Evolutionary conservation across 2,797 vertebrate species (phyloP).

Genomic region (Alfaro cultratus): DNA sequence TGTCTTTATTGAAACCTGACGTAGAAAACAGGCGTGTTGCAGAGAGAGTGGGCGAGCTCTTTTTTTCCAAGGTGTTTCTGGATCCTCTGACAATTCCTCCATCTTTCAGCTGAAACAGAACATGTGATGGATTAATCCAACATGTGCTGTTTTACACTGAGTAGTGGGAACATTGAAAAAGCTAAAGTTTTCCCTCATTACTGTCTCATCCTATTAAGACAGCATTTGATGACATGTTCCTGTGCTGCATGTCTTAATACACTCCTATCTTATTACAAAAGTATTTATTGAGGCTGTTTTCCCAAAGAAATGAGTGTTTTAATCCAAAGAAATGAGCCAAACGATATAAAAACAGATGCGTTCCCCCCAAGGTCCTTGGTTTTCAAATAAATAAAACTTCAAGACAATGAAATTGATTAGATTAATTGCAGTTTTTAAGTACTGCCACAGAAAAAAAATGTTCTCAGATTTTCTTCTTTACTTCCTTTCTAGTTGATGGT

Average conservation of each 20-base stretch:
- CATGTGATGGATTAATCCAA: slow-evolving; percentile 56
- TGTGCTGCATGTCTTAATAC: slow-evolving; percentile 41
- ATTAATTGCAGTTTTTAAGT: slow-evolving; percentile 35
- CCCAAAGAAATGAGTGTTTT: slow-evolving; percentile 26
- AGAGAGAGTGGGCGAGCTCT: slow-evolving; percentile 52
- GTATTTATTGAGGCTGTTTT: slow-evolving; percentile 38
- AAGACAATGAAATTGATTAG: slow-evolving; percentile 36
- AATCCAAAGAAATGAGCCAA: slow-evolving; percentile 43
- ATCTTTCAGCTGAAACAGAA: slow-evolving; percentile 34
- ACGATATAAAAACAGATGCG: slow-evolving; percentile 48
- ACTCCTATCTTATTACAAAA: slow-evolving; percentile 49
- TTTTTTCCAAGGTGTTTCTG: slow-evolving; percentile 63
- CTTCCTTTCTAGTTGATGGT: slow-evolving; percentile 38
- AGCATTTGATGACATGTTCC: slow-evolving; percentile 50
- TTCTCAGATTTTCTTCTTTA: slow-evolving; percentile 39
- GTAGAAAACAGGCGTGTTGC: slow-evolving; percentile 63
- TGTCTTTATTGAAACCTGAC: slow-evolving; percentile 57
- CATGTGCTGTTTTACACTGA: slow-evolving; percentile 52
- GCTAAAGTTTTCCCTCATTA: slow-evolving; percentile 15
- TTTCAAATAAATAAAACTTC: slow-evolving; percentile 33
- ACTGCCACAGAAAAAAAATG: slow-evolving; percentile 9
- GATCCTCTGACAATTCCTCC: slow-evolving; percentile 63
- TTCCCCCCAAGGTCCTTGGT: slow-evolving; percentile 27
- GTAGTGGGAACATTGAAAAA: slow-evolving; percentile 44
- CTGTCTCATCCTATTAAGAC: slow-evolving; percentile 38